These are phyloP conservation scores for Timema podura DNA, from an alignment of 2,888 invertebrate genomes.

Conservation along the genomic window DNA sequence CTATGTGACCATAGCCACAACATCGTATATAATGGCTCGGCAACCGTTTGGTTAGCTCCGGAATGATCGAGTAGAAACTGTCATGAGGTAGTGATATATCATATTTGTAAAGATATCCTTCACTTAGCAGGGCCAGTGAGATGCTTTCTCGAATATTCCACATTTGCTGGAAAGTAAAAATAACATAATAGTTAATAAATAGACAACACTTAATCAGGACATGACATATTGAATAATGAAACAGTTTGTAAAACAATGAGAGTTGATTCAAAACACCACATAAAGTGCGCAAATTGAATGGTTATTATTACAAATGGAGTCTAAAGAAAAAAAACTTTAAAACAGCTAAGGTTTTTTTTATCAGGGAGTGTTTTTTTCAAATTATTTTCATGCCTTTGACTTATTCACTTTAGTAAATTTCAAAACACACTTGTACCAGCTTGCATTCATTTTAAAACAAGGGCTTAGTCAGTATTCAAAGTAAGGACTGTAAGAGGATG, in stretches of 20 bases:
- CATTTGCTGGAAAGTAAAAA: slow-evolving; percentile 53
- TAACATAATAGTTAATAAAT: neutral
- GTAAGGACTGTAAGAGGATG: too few relatives aligned
- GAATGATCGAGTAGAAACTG: slow-evolving; percentile 80
- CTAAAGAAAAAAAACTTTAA: too few relatives aligned
- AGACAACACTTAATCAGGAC: too few relatives aligned
- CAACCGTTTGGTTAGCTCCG: slow-evolving; percentile 62
- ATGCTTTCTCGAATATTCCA: slow-evolving; percentile 88
- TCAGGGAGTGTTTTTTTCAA: too few relatives aligned
- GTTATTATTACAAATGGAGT: too few relatives aligned
- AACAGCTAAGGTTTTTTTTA: too few relatives aligned
- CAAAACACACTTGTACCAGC: too few relatives aligned
- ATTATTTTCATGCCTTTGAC: too few relatives aligned
- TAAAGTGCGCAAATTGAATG: too few relatives aligned
- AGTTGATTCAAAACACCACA: neutral
- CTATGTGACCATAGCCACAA: slow-evolving; percentile 92
- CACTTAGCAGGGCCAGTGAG: slow-evolving; percentile 66
- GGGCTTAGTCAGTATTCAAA: too few relatives aligned
- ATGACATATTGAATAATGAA: neutral
- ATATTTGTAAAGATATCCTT: slow-evolving; percentile 93
- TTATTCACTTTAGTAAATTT: too few relatives aligned
- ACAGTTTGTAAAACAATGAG: neutral
- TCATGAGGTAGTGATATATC: slow-evolving; percentile 86
- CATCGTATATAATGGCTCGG: slow-evolving; percentile 58
- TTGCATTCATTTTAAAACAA: too few relatives aligned